Base-by-base conservation (phyloP, 1,140 invertebrate species). In the Drusus annulatus region DNA sequence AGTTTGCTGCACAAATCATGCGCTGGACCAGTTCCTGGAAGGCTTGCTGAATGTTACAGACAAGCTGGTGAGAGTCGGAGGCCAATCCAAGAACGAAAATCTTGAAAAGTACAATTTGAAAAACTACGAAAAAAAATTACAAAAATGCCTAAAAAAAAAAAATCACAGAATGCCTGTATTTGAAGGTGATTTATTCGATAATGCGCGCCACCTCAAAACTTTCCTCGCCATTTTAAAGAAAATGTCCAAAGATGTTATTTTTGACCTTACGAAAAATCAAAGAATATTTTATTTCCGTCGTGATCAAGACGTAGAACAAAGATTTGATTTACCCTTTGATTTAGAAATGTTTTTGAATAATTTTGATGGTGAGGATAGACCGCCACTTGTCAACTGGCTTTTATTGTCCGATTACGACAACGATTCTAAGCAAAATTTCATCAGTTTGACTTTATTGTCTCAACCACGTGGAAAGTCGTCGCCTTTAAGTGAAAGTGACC, bases 1-100 rank as follows among this genome's bases (percentile, higher is more conserved):
- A 10, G 92, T 97, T 21, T 96, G 95, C 84, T 96, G 93, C 82
- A 97, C 95, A 0, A 98, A 97, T 86, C 95, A 97, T 87, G 96
- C 96, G 0, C 86, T 98, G 2, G 96, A 98, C 89, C 95, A 97
- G 85, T 97, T 98, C 89, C 86, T 98, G n/a, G 93, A 96, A 86
- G 94, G 93, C 21, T 90, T 95, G 10, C 84, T 92, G 6, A 76
- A 86, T 19, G 86, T 90, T 2, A 93, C 92, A 2, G 54, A 88
- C 0, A 88, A 91, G 21, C 89, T 97, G 73, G 88, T 95, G 16
- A 90, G 96, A 28, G 91, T 97, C 81, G 96, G 96, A 4, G 92
- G 92, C 4, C 92, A 94, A 86, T 93, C 93, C 0, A 92, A 92
- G 84, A 93, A 90, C 84, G 88, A 92, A 85, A 85, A 82, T 4